Evolutionary conservation across 2,888 invertebrate genomes (phyloP), one percentile per base, ranked within the genome.

Genomic region (Pachymerium ferrugineum): DNA sequence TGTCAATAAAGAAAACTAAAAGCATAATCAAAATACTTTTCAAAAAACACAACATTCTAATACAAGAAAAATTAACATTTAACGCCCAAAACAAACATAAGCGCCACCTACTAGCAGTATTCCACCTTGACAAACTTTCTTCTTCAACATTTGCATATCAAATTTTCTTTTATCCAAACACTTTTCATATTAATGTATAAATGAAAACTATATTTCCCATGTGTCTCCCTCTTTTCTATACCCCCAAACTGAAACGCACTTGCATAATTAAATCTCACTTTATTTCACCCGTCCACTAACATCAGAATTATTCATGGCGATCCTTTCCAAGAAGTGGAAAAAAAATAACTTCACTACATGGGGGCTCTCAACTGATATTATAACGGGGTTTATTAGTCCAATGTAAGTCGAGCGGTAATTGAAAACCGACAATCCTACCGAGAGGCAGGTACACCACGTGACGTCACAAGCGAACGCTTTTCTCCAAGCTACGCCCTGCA

Each of bases 381-480:
- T 19, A 47, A 2, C 8, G 47, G 22, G 47, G 47, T 47, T 47
- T 47, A 47, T 47, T 47, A 47, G 47, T 22, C 47, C 47, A 47
- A 14, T 47, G 47, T 47, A 47, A 47, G 47, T 47, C 47, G 47
- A 47, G 38, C 2, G 47, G 47, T 47, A 47, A 47, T 47, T 47
- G 47, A 47, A 47, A 47, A 47, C 47, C 47, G 47, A 47, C 47
- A 47, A 47, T 47, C 47, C 47, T 19, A 47, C 47, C 47, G 47
- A 16, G 47, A 47, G 47, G 47, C 47, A 47, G 47, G 47, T 6
- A 8, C 10, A 6, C 16, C 47, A 16, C 47, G 4, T 47, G 4
- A 47, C 47, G 47, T 47, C 47, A 47, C 19, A 8, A 47, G 47
- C 47, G 47, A 16, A 22, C 16, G 47, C 3, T 47, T 47, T 47